A percentile compares a stretch with the other conserved stretches of the same genome.
phyloP scores from a whole-genome alignment of 1,140 invertebrate genomes.

The Globodera ellingtonae region DNA sequence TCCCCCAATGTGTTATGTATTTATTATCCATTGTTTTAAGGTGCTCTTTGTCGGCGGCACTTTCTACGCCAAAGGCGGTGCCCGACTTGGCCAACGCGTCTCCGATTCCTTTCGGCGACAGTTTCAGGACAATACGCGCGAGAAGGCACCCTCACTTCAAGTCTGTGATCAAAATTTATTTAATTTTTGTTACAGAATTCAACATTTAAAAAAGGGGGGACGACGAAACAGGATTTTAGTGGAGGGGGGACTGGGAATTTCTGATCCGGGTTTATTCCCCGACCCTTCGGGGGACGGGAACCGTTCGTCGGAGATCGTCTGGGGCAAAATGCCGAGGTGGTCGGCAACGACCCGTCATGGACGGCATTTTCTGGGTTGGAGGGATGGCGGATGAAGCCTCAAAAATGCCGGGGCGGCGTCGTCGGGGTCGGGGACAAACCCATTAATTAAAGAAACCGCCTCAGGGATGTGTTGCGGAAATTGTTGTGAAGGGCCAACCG shows the following conservation, averaged over 20 bases:
- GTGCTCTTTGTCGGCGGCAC: slow-evolving; percentile 28
- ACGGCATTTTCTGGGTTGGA: too few species aligned
- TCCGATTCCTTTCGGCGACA: slow-evolving; percentile 21
- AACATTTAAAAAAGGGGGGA: too few species aligned
- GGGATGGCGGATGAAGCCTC: not conserved
- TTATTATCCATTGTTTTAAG: slow-evolving; percentile 2
- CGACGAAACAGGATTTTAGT: too few species aligned
- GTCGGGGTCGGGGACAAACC: too few species aligned
- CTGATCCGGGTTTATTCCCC: too few species aligned
- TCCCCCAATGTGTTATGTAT: too few species aligned
- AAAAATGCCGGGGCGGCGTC: not conserved
- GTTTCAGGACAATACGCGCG: slow-evolving; percentile 31
- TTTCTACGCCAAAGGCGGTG: slow-evolving; percentile 20
- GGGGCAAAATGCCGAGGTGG: too few species aligned
- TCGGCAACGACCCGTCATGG: too few species aligned
- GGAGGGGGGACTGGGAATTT: too few species aligned
- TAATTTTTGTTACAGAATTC: too few species aligned
- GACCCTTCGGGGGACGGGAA: too few species aligned
- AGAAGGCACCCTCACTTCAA: slow-evolving; percentile 28
- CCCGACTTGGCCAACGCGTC: slow-evolving; percentile 10
- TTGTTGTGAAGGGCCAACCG: slow-evolving; percentile 11
- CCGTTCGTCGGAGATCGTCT: too few species aligned
- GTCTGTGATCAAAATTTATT: not conserved
- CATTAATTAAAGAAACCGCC: not conserved
- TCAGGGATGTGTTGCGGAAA: slow-evolving; percentile 27